A percentile compares a stretch with the other conserved stretches of the same genome.
Evolutionary conservation across 2,113 vertebrate genomes (phyloP).

Genomic region (Tringa solitaria): DNA sequence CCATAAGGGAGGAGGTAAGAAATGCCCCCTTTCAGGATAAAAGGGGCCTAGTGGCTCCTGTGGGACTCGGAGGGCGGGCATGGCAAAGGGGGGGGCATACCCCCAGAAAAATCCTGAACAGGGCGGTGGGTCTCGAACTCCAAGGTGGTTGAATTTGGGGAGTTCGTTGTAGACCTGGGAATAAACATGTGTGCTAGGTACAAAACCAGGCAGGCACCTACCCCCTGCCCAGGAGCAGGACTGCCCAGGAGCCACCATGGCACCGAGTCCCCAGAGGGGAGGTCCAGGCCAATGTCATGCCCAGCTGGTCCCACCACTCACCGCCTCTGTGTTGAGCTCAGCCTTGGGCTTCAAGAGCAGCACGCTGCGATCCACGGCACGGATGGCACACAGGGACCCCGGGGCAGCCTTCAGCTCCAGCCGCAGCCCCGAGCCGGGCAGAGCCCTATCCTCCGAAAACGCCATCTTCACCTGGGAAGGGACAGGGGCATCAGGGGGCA

Average conservation of each 20-base stretch:
- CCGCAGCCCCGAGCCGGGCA: slow-evolving; percentile 73
- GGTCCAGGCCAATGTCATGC: background rate
- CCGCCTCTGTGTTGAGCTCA: slow-evolving; percentile 53
- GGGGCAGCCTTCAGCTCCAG: slow-evolving; percentile 74
- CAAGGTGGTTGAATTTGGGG: background rate
- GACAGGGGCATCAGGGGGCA: background rate
- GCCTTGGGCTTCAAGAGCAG: slow-evolving; percentile 74
- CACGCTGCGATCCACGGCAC: slow-evolving; percentile 81
- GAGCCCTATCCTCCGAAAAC: slow-evolving; percentile 71
- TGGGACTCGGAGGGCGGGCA: rapidly evolving
- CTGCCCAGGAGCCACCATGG: background rate
- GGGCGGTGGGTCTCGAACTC: background rate
- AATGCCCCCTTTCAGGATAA: rapidly evolving
- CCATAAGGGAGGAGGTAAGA: rapidly evolving
- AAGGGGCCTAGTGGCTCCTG: rapidly evolving
- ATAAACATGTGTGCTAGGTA: background rate
- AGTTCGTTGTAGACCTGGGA: background rate
- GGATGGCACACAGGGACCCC: slow-evolving; percentile 79
- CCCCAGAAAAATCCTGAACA: background rate
- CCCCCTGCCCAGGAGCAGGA: background rate
- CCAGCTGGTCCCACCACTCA: slow-evolving; percentile 14
- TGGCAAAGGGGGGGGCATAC: rapidly evolving
- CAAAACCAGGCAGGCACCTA: background rate
- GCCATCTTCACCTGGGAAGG: slow-evolving; percentile 67
- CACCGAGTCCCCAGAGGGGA: rapidly evolving